Base-by-base conservation (phyloP, 2,797 vertebrate species). In the Neosilurus mollespiculum region DNA sequence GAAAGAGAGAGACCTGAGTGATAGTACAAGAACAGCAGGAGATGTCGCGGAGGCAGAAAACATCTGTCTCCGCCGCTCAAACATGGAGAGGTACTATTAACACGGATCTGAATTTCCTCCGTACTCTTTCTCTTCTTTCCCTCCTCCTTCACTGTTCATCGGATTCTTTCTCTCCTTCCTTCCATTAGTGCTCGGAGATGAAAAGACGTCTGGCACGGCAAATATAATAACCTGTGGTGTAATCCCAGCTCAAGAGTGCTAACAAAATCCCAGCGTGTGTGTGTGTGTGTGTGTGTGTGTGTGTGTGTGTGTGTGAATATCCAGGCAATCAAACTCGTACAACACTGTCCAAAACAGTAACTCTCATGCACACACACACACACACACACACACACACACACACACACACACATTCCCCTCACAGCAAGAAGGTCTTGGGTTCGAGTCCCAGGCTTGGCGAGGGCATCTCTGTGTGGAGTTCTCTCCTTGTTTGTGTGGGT, bases 11-110 rank as follows among this genome's bases (percentile, higher is more conserved):
- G 71, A 71, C 59, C 69, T 66, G 81, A 89, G 66, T 87, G 88
- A 81, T 83, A 89, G 86, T 86, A 88, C 86, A 85, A 87, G 87
- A 59, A 82, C 80, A 77, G 81, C 76, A 84, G 72, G 75, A 67
- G 65, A 82, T 54, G 26, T 30, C 78, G 69, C 59, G 67, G 37
- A 78, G 20, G 75, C 43, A 67, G 56, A 77, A 67, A 78, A 72
- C 81, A 86, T 82, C 82, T 87, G 76, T 69, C 54, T 86, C 67
- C 82, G 26, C 59, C 51, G 37, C 58, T 88, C 58, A 75, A 61
- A 81, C 76, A 75, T 81, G 65, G 66, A 84, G 54, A 11, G 53
- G 54, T 83, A 61, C 81, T 70, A 87, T 85, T 83, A 76, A 61
- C 37, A 80, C 49, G 16, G 64, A 83, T 82, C 37, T 75, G 24